These are phyloP conservation scores for Cichlasoma orientale DNA, from an alignment of 2,797 vertebrate species.

Conservation along the genomic window DNA sequence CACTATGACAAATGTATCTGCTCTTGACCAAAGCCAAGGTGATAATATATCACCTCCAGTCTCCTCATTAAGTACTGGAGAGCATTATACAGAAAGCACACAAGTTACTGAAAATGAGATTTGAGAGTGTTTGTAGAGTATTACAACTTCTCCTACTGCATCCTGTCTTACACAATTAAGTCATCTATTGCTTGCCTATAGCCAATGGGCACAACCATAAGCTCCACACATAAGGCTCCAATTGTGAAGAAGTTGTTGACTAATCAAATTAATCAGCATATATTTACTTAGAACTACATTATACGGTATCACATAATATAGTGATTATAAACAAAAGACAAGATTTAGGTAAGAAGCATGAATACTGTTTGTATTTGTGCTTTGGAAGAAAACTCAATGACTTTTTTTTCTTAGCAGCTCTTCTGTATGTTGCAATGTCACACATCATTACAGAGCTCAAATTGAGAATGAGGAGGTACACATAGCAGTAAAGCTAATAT, in stretches of 20 bases:
- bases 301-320: neutral
- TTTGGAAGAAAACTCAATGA: constrained; percentile 14
- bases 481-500: constrained; percentile 30
- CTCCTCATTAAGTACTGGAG: neutral
- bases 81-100: neutral
- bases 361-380: constrained; percentile 15
- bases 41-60: neutral
- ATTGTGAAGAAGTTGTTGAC: neutral
- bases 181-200: neutral
- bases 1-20: neutral
- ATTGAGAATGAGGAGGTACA: constrained; percentile 52
- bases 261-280: neutral
- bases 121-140: neutral
- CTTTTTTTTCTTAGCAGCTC: constrained; percentile 9
- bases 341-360: constrained; percentile 4
- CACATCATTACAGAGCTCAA: constrained; percentile 29
- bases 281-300: neutral
- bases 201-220: neutral
- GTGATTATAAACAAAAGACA: neutral
- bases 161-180: neutral
- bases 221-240: neutral
- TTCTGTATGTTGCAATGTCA: neutral
- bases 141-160: neutral
- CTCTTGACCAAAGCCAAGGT: neutral
- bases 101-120: neutral